A percentile compares a stretch with the other conserved stretches of the same genome.
Evolutionary conservation across 2,797 vertebrate genomes (phyloP).

Genomic region (Todus mexicanus): DNA sequence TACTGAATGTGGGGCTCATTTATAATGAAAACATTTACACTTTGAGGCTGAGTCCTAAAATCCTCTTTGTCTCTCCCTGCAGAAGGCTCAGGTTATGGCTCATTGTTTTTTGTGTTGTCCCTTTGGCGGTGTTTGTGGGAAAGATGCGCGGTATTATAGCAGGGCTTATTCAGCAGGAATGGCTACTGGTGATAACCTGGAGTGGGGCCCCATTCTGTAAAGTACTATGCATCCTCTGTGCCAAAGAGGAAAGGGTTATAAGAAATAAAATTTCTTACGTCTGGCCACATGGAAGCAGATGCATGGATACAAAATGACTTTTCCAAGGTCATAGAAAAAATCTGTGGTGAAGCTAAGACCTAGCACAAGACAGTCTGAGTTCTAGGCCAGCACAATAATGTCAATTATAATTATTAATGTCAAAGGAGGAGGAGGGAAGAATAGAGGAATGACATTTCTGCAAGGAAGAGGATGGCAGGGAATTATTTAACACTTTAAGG

Average conservation of each 20-base stretch:
- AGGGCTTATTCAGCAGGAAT: slow-evolving; percentile 24
- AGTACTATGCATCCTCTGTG: background rate
- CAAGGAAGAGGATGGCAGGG: background rate
- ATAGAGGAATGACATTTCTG: slow-evolving; percentile 29
- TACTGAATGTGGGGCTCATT: background rate
- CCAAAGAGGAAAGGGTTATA: background rate
- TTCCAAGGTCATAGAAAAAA: slow-evolving; percentile 29
- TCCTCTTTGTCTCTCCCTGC: background rate
- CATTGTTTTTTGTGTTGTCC: slow-evolving; percentile 18
- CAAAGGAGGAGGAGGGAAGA: slow-evolving; percentile 17
- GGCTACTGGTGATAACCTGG: background rate
- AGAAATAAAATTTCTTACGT: background rate
- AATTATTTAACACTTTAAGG: slow-evolving; percentile 29
- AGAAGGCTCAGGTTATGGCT: slow-evolving; percentile 17
- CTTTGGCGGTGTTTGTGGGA: slow-evolving; percentile 8
- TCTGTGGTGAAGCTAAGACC: slow-evolving; percentile 11
- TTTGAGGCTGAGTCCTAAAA: background rate
- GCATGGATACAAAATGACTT: background rate
- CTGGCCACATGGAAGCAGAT: background rate
- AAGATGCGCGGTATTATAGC: background rate
- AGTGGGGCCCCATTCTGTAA: background rate
- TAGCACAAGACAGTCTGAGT: slow-evolving; percentile 12
- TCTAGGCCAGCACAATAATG: slow-evolving; percentile 30
- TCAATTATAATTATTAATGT: slow-evolving; percentile 52
- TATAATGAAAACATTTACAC: background rate